Evolutionary conservation across 2,113 vertebrate species (phyloP).

Genomic region (Nestor notabilis): DNA sequence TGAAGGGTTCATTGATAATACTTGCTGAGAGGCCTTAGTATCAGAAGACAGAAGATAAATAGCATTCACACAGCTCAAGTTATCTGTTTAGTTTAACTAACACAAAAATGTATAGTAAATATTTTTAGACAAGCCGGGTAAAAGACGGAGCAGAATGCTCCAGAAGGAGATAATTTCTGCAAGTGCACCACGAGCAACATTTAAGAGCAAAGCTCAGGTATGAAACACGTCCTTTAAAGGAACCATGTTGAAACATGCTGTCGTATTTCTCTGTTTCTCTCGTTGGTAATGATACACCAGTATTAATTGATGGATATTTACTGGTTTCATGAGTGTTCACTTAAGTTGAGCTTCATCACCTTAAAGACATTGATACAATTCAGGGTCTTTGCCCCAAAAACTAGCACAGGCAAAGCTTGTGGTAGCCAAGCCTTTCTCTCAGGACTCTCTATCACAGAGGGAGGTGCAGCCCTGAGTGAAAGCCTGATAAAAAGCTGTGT

Average conservation of each 20-base stretch:
- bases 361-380: background rate
- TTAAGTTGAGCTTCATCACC: background rate
- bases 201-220: background rate
- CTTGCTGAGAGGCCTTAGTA: background rate
- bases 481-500: background rate
- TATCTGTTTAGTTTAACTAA: background rate
- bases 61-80: background rate
- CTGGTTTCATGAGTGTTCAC: background rate
- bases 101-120: background rate
- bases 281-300: background rate
- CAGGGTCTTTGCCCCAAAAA: background rate
- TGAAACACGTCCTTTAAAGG: background rate
- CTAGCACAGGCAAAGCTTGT: background rate
- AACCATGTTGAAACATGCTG: background rate
- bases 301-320: background rate
- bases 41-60: background rate
- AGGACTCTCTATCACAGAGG: background rate
- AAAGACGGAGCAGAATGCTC: background rate
- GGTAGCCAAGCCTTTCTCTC: background rate
- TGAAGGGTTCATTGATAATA: background rate
- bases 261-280: background rate
- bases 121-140: background rate
- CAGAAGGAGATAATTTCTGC: background rate
- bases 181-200: background rate
- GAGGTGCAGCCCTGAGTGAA: background rate